Conservation (phyloP, 2,113 vertebrate genomes). For the Ciconia boyciana region DNA sequence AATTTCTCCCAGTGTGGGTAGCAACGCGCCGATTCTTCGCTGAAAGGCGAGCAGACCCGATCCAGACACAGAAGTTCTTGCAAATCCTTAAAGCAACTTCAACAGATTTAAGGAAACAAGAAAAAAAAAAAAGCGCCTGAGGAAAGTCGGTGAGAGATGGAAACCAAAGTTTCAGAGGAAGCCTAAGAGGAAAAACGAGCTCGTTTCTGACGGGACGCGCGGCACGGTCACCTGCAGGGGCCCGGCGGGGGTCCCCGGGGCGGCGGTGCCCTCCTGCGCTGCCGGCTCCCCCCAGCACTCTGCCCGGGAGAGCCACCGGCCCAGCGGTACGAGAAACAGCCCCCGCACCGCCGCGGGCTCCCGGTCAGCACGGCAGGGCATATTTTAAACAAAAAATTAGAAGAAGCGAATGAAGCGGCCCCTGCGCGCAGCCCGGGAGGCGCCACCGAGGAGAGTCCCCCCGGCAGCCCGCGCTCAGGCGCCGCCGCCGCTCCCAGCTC, state of each 20-base stretch:
- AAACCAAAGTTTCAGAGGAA: background rate
- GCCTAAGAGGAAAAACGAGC: background rate
- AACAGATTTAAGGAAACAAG: background rate
- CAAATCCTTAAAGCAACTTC: background rate
- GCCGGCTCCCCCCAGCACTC: background rate
- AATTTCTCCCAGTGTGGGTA: background rate
- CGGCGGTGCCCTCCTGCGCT: background rate
- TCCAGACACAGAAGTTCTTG: background rate
- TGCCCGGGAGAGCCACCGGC: background rate
- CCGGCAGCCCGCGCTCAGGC: background rate
- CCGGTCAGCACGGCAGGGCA: background rate
- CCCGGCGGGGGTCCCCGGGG: background rate
- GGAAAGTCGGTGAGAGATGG: rapidly evolving
- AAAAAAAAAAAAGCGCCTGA: too few relatives aligned
- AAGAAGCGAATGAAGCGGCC: background rate
- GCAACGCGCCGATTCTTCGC: rapidly evolving
- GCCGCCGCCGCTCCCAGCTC: background rate
- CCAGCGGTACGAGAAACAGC: rapidly evolving
- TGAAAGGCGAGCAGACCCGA: background rate
- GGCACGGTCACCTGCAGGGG: background rate
- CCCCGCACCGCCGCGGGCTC: background rate
- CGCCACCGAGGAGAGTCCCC: background rate
- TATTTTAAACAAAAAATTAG: rapidly evolving
- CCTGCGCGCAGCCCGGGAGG: background rate
- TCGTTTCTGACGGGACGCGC: background rate